phyloP scores from a whole-genome alignment of 2,113 vertebrate genomes.

The Butorides virescens region DNA sequence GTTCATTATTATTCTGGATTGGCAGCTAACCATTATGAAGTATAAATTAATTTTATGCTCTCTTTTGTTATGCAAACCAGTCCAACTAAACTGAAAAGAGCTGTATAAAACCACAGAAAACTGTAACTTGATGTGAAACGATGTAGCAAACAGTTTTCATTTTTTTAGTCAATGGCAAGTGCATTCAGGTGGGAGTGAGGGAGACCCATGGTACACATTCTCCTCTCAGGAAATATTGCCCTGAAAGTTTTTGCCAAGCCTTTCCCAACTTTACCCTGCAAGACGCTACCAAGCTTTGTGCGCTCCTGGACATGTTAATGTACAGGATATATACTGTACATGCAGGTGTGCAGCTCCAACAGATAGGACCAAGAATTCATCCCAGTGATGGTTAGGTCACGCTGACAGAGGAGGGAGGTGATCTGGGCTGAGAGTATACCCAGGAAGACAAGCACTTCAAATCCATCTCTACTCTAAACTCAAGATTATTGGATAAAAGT shows the following conservation, averaged over 20 bases:
- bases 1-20: neutral
- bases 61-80: neutral
- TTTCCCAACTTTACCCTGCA: neutral
- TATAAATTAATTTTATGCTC: neutral
- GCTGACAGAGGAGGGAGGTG: neutral
- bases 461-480: neutral
- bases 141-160: neutral
- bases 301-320: neutral
- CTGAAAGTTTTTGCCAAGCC: neutral
- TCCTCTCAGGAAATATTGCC: neutral
- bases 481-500: neutral
- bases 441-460: neutral
- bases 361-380: neutral
- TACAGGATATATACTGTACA: rapidly evolving
- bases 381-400: neutral
- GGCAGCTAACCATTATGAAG: neutral
- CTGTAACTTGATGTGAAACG: neutral
- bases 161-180: neutral
- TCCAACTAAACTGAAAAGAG: neutral
- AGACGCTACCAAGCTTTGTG: neutral
- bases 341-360: neutral
- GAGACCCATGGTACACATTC: rapidly evolving
- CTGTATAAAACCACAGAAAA: neutral
- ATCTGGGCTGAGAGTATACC: neutral
- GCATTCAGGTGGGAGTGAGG: neutral